Evolutionary conservation across 2,888 invertebrate species (phyloP).

Genomic region (Nomada hirtipes): DNA sequence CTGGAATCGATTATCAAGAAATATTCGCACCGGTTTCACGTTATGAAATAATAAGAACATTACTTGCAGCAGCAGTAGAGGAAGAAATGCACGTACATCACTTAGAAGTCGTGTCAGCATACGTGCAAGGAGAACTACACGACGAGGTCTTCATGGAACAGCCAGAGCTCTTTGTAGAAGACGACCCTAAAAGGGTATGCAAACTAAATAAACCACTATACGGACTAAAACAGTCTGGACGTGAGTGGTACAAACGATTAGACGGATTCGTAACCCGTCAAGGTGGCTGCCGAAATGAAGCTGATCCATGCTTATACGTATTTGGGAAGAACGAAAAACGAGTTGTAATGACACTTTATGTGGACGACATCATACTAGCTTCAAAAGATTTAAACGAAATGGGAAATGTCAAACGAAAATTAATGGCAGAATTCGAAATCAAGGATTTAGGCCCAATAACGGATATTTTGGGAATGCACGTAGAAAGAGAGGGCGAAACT

Average conservation of each 20-base stretch:
- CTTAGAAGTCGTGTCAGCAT: not conserved
- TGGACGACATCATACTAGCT: constrained; percentile 57
- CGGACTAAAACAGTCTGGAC: not conserved
- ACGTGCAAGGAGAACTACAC: not conserved
- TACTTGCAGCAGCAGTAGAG: not conserved
- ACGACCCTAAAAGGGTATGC: not conserved
- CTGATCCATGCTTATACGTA: constrained; percentile 54
- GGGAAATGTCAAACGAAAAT: constrained; percentile 37
- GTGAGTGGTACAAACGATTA: not conserved
- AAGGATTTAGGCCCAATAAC: constrained; percentile 30
- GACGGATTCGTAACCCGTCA: not conserved
- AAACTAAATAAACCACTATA: not conserved
- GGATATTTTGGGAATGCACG: constrained; percentile 27
- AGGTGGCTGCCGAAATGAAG: not conserved
- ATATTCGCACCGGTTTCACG: not conserved
- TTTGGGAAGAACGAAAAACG: constrained; percentile 27
- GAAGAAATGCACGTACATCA: no score
- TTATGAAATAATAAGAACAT: not conserved
- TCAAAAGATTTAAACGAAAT: constrained; percentile 43
- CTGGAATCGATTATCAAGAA: constrained; percentile 1
- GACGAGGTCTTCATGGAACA: constrained; percentile 4
- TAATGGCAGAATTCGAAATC: constrained; percentile 57
- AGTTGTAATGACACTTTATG: constrained; percentile 46
- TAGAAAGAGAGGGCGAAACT: constrained; percentile 12
- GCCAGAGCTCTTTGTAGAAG: not conserved